These are phyloP conservation scores for Charina bottae DNA, from an alignment of 2,113 vertebrate species.

Conservation along the genomic window DNA sequence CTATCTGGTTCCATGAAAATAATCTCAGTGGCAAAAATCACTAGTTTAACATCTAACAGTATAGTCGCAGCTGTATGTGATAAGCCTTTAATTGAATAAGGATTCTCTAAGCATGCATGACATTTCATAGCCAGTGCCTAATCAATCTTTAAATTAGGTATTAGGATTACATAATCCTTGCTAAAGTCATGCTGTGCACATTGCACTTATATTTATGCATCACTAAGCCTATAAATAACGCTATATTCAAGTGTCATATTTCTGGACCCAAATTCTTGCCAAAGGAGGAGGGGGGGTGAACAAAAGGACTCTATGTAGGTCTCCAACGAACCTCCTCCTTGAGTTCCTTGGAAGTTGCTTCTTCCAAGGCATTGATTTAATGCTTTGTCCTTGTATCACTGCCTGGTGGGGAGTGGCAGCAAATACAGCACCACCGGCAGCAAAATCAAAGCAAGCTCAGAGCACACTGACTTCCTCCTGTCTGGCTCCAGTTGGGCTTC, in stretches of 20 bases:
- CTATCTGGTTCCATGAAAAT: slow-evolving; percentile 14
- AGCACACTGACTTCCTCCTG: neutral
- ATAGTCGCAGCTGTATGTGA: slow-evolving; percentile 42
- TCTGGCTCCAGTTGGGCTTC: slow-evolving; percentile 1
- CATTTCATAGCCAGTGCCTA: slow-evolving; percentile 30
- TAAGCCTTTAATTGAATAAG: slow-evolving; percentile 37
- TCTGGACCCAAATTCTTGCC: neutral
- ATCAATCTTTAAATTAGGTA: neutral
- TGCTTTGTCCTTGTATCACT: slow-evolving; percentile 1
- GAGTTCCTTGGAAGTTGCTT: slow-evolving; percentile 25
- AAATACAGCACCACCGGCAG: neutral
- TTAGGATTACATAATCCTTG: neutral
- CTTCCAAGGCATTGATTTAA: slow-evolving; percentile 50
- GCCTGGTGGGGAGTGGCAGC: slow-evolving; percentile 29
- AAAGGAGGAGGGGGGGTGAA: neutral
- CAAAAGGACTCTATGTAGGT: slow-evolving; percentile 22
- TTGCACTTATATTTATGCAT: neutral
- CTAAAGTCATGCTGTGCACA: neutral
- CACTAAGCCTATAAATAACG: neutral
- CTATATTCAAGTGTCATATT: slow-evolving; percentile 14
- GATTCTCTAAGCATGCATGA: slow-evolving; percentile 7
- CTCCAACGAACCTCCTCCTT: slow-evolving; percentile 8
- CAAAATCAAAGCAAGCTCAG: neutral
- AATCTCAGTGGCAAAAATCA: slow-evolving; percentile 14
- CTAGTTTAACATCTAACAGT: slow-evolving; percentile 13